Base-by-base conservation (phyloP, 2,888 invertebrate genomes). In the Junonia oenone region DNA sequence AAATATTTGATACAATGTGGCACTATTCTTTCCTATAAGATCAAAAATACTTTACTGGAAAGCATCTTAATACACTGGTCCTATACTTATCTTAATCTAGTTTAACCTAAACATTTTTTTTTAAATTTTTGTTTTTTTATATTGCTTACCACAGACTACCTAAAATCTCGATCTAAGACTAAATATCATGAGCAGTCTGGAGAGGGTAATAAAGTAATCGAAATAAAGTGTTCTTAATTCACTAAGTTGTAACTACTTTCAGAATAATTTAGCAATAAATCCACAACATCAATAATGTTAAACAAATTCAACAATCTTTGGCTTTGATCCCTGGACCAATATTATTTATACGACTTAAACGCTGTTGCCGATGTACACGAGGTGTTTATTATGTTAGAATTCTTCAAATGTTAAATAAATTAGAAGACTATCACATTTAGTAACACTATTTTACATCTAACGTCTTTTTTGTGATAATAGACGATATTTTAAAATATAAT, bases 291-390 rank as follows among this genome's bases (percentile, higher is more conserved):
- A 83, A 83, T 82, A 88, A 82, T 83, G 89, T 87, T 79, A 88
- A 90, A 87, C 84, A 90, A 88, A 87, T 81, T 92, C 92, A 94
- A 94, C 93, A 93, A 94, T 93, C 94, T 94, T 94, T 94, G 94
- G 94, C 93, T 93, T 94, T 94, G 94, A 93, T 94, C 94, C 94
- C 94, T 93, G 92, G 93, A 94, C 93, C 94, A 93, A 93, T 93
- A 92, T 81, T 78, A 40, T 76, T 81, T 75, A 78, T 70, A 77
- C 81, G 81, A 83, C 82, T 80, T 77, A 69, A 72, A 61, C 51
- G 73, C 78, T 79, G 76, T 69, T 77, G 83, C 85, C 82, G 82
- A 83, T 83, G 78, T 70, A 76, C 76, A 81, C 75, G 71, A 68
- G 78, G 74, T 75, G 79, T 78, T 78, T 76, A 78, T 76, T 76